phyloP scores from a whole-genome alignment of 2,797 vertebrate species.

The Zalophus californianus region DNA sequence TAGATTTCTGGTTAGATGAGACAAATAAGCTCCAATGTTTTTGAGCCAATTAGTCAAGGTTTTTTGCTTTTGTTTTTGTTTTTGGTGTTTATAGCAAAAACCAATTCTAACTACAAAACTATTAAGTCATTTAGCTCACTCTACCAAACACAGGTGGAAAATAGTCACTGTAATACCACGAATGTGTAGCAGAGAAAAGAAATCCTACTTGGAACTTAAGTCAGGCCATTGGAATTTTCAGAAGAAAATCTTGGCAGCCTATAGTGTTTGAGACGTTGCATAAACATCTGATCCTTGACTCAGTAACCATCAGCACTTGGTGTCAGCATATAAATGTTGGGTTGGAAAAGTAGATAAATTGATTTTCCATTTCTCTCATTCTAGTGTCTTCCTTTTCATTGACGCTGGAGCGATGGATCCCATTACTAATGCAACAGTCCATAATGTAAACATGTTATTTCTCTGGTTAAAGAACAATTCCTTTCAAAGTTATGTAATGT shows the following conservation, averaged over 20 bases:
- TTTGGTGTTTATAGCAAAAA: slow-evolving; percentile 36
- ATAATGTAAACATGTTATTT: slow-evolving; percentile 70
- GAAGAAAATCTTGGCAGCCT: slow-evolving; percentile 68
- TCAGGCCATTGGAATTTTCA: slow-evolving; percentile 77
- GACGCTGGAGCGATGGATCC: background rate
- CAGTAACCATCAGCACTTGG: slow-evolving; percentile 76
- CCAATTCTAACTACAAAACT: background rate
- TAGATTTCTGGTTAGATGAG: background rate
- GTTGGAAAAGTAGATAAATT: slow-evolving; percentile 78
- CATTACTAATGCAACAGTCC: background rate
- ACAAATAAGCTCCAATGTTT: background rate
- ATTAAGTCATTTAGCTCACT: background rate
- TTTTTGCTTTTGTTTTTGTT: background rate
- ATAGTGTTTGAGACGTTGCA: slow-evolving; percentile 75
- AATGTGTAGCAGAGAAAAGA: background rate
- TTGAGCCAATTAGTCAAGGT: background rate
- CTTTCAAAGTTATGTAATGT: slow-evolving; percentile 62
- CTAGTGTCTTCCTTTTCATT: slow-evolving; percentile 49
- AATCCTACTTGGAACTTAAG: slow-evolving; percentile 64
- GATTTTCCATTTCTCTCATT: slow-evolving; percentile 79
- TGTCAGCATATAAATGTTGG: slow-evolving; percentile 75
- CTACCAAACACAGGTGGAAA: background rate
- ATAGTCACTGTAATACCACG: background rate
- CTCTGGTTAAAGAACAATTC: slow-evolving; percentile 67
- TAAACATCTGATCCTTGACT: slow-evolving; percentile 83